phyloP scores from a whole-genome alignment of 2,113 vertebrate genomes.

The Pseudopodoces humilis region DNA sequence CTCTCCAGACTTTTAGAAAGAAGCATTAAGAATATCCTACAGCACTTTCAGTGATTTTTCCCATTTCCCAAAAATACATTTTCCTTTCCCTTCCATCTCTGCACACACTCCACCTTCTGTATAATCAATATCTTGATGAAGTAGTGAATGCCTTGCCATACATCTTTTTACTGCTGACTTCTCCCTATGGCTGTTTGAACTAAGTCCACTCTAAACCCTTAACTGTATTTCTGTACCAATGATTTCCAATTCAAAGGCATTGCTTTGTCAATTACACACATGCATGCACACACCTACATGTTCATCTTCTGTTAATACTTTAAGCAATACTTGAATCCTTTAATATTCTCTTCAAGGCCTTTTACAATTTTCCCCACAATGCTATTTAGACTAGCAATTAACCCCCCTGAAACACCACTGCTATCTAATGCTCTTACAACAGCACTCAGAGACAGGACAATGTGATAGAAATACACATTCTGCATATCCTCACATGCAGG shows the following conservation, averaged over 20 bases:
- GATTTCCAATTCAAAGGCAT: constrained; percentile 23
- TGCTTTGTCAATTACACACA: constrained; percentile 8
- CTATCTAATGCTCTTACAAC: background rate
- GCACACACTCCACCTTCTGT: background rate
- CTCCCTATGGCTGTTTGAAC: background rate
- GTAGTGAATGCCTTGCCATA: background rate
- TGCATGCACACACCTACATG: background rate
- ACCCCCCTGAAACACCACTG: background rate
- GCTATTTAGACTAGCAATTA: background rate
- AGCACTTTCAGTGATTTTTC: background rate
- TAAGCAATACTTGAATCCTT: background rate
- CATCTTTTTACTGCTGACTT: background rate
- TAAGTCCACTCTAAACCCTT: constrained; percentile 6
- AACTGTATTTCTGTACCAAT: background rate
- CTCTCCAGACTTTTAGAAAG: background rate
- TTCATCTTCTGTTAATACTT: background rate
- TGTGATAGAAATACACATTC: background rate
- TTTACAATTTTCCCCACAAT: background rate
- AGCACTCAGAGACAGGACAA: background rate
- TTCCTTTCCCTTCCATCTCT: background rate
- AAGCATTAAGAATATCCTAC: background rate
- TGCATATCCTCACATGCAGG: background rate
- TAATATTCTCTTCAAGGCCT: background rate
- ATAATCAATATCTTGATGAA: background rate
- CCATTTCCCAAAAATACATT: background rate